These are phyloP conservation scores for Nesoenas mayeri DNA, from an alignment of 2,113 vertebrate species.

Conservation along the genomic window DNA sequence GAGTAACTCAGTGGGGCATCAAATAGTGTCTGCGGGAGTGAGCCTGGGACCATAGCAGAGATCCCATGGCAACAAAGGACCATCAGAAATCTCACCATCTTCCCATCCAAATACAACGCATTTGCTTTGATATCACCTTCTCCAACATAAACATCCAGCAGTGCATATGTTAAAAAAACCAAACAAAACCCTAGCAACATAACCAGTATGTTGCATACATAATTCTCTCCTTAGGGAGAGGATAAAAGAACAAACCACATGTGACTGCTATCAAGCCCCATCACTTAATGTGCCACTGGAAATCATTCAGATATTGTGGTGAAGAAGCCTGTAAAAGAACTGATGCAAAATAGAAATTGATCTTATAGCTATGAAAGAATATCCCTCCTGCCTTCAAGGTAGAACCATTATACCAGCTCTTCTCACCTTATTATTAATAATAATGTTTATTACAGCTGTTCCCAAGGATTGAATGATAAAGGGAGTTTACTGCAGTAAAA, in stretches of 20 bases:
- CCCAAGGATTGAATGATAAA: background rate
- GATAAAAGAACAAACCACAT: slow-evolving; percentile 57
- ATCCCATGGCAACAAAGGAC: background rate
- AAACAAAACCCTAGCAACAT: slow-evolving; percentile 1
- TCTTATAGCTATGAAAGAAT: slow-evolving; percentile 22
- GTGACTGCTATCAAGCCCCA: slow-evolving; percentile 45
- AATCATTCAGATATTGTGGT: slow-evolving; percentile 28
- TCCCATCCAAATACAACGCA: background rate
- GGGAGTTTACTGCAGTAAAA: background rate
- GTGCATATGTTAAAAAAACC: background rate
- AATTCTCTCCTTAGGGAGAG: slow-evolving; percentile 53
- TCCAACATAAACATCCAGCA: background rate
- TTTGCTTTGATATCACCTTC: background rate
- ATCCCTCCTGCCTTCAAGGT: background rate
- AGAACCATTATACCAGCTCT: background rate
- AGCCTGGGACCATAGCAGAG: background rate
- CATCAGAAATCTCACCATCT: background rate
- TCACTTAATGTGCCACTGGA: slow-evolving; percentile 50
- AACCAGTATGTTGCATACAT: slow-evolving; percentile 13
- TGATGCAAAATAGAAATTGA: slow-evolving; percentile 17
- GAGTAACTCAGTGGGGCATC: background rate
- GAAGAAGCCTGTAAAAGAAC: slow-evolving; percentile 32
- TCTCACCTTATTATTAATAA: slow-evolving; percentile 21
- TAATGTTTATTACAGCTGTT: slow-evolving; percentile 31
- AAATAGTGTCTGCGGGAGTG: rapidly evolving